These are phyloP conservation scores for Muscicapa striata DNA, from an alignment of 2,797 vertebrate genomes.

Conservation along the genomic window DNA sequence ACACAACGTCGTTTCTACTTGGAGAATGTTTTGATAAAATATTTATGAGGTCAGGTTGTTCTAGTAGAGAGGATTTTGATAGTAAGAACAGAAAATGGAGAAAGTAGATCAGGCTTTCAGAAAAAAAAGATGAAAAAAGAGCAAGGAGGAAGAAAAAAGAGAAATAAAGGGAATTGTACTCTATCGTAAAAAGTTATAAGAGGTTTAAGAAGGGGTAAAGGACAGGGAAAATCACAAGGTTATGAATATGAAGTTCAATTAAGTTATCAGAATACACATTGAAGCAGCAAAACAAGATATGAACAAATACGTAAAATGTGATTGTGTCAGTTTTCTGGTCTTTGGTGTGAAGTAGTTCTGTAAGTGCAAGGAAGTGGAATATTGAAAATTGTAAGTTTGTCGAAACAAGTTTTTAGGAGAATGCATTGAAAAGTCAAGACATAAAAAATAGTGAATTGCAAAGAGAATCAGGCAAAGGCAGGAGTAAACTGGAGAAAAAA, in stretches of 20 bases:
- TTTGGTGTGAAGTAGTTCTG: neutral
- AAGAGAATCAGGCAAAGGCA: neutral
- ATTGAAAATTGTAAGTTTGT: neutral
- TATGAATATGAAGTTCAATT: neutral
- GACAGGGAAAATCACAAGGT: neutral
- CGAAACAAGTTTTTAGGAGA: neutral
- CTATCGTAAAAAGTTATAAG: neutral
- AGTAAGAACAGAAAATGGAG: neutral
- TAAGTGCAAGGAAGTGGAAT: neutral
- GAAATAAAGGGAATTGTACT: accelerated
- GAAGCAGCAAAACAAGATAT: neutral
- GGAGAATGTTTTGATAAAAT: neutral
- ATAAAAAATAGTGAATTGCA: neutral
- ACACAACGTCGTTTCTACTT: neutral
- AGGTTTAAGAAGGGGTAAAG: neutral
- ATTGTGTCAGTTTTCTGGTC: neutral
- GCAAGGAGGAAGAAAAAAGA: neutral
- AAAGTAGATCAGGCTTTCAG: neutral
- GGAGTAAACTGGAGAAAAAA: neutral
- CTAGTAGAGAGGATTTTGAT: neutral
- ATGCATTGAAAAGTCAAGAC: neutral
- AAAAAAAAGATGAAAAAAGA: neutral
- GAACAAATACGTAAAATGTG: neutral
- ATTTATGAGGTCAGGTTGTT: neutral
- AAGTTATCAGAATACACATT: neutral